phyloP scores from a whole-genome alignment of 1,140 invertebrate genomes.

The Dysdera silvatica region DNA sequence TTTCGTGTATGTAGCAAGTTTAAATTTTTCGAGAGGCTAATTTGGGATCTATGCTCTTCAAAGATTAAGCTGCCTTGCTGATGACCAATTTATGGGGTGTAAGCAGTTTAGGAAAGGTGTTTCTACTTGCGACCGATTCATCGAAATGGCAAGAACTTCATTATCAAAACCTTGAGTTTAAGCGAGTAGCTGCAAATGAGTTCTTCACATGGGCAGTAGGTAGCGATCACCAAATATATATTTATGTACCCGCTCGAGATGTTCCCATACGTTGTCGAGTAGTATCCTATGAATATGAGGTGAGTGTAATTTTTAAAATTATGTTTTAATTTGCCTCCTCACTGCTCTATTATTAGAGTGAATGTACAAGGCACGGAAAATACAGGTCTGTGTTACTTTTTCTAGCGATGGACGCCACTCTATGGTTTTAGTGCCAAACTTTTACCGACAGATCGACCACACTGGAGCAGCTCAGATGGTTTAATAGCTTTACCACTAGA shows the following conservation, averaged over 20 bases:
- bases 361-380: background rate
- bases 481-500: slow-evolving; percentile 64
- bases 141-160: slow-evolving; percentile 65
- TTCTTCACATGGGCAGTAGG: slow-evolving; percentile 85
- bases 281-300: slow-evolving; percentile 86
- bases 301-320: slow-evolving; percentile 35
- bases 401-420: slow-evolving; percentile 75
- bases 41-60: no score
- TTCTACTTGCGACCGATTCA: slow-evolving; percentile 16
- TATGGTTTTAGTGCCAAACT: slow-evolving; percentile 73
- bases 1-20: no score
- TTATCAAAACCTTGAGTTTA: slow-evolving; percentile 71
- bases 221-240: slow-evolving; percentile 81
- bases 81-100: slow-evolving; percentile 60
- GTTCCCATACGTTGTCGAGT: slow-evolving; percentile 81
- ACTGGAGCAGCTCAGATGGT: slow-evolving; percentile 64
- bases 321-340: background rate
- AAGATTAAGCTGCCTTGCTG: slow-evolving; percentile 38
- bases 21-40: no score
- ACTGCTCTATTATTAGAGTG: background rate
- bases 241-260: slow-evolving; percentile 77
- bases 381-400: slow-evolving; percentile 17
- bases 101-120: slow-evolving; percentile 54
- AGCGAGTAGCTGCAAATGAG: slow-evolving; percentile 70
- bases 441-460: slow-evolving; percentile 74